Conservation (phyloP, 1,140 invertebrate genomes). For the Lepidurus arcticus region DNA sequence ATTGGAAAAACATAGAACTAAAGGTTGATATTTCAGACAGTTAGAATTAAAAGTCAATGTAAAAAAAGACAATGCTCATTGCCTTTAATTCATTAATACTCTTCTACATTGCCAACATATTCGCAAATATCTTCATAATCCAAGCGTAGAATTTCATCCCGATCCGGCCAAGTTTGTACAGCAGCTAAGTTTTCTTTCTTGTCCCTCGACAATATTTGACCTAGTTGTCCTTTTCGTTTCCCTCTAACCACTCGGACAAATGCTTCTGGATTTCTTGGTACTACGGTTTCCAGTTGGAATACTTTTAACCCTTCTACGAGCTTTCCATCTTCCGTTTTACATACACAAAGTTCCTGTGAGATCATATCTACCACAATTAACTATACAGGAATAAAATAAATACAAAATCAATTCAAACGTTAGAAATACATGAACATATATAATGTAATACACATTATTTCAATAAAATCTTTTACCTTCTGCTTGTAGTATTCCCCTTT, state of each 20-base stretch:
- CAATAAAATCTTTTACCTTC: constrained; percentile 41
- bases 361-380: constrained; percentile 44
- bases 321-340: constrained; percentile 44
- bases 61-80: background rate
- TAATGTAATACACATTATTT: constrained; percentile 25
- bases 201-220: constrained; percentile 31
- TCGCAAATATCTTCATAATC: constrained; percentile 35
- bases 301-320: constrained; percentile 42
- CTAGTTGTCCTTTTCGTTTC: constrained; percentile 44
- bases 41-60: background rate
- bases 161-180: constrained; percentile 34
- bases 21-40: too few species aligned
- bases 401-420: background rate
- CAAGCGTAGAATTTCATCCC: constrained; percentile 33
- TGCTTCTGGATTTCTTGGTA: constrained; percentile 42
- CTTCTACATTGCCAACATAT: constrained; percentile 33
- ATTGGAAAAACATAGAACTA: too few species aligned
- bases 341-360: constrained; percentile 43
- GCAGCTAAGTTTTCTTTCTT: constrained; percentile 32
- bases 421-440: background rate
- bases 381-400: constrained; percentile 38
- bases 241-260: constrained; percentile 45
- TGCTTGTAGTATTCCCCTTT: constrained; percentile 46
- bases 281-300: constrained; percentile 46
- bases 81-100: background rate